Evolutionary conservation across 2,888 invertebrate genomes (phyloP).

Genomic region (Drosophila histrio): DNA sequence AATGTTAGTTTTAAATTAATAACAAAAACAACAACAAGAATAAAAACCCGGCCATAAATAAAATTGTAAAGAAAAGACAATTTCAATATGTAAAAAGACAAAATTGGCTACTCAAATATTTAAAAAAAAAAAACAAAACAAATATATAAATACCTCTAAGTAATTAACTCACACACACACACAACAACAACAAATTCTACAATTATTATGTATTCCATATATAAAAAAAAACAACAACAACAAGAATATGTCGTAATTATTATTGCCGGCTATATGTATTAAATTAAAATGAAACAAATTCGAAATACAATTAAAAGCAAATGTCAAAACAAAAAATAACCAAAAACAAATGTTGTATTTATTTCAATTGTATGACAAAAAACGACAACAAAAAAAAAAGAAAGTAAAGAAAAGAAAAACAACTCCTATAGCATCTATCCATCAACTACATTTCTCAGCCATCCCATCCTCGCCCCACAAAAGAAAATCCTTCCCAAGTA

Average conservation of each 20-base stretch:
- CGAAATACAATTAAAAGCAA: constrained; percentile 77
- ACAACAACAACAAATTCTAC: constrained; percentile 31
- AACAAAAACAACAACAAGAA: constrained; percentile 15
- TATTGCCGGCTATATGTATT: constrained; percentile 77
- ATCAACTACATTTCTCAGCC: too few species aligned
- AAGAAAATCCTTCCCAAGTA: too few species aligned
- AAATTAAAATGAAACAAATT: constrained; percentile 60
- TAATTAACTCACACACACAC: constrained; percentile 9
- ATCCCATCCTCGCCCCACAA: too few species aligned
- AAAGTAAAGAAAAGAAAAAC: too few species aligned
- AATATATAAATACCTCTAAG: constrained; percentile 44
- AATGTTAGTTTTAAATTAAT: constrained; percentile 59
- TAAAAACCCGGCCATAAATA: constrained; percentile 40
- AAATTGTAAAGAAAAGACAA: constrained; percentile 20
- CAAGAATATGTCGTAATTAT: constrained; percentile 66
- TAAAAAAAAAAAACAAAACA: neutral
- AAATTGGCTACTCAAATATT: constrained; percentile 35
- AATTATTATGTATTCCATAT: constrained; percentile 68
- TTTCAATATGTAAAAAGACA: constrained; percentile 44
- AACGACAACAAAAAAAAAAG: neutral
- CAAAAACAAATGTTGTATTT: constrained; percentile 68
- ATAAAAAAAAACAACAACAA: neutral
- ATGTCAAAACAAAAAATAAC: constrained; percentile 65
- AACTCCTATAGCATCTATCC: too few species aligned
- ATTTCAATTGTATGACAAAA: constrained; percentile 59